A percentile compares a stretch with the other conserved stretches of the same genome.
These are phyloP conservation scores for Myiopsitta monachus DNA, from an alignment of 2,113 vertebrate species.

Conservation along the genomic window DNA sequence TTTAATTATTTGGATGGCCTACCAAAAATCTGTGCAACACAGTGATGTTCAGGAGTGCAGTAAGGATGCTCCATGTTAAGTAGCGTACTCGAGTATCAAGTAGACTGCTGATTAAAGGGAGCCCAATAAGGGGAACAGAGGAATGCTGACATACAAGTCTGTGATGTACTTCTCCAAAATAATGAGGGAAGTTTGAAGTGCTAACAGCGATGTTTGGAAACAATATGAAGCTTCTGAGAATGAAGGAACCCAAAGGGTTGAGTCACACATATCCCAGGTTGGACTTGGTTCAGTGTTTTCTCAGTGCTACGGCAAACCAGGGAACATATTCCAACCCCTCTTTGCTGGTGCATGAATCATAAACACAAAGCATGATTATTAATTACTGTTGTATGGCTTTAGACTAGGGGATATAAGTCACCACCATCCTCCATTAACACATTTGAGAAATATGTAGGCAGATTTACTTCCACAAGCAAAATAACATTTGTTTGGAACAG, in stretches of 20 bases:
- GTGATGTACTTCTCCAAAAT: background rate
- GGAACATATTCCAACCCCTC: background rate
- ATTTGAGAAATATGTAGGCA: background rate
- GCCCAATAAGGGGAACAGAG: background rate
- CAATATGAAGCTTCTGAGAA: background rate
- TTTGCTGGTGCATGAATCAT: background rate
- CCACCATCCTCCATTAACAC: background rate
- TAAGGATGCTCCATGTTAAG: background rate
- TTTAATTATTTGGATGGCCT: background rate
- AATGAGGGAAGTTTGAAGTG: background rate
- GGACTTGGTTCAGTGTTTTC: background rate
- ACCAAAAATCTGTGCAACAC: background rate
- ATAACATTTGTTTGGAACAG: conserved; percentile 33
- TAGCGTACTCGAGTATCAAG: background rate
- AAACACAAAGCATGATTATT: background rate
- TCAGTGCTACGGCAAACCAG: background rate
- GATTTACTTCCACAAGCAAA: conserved; percentile 10
- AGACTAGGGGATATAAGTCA: background rate
- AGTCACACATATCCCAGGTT: background rate
- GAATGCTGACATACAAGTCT: background rate
- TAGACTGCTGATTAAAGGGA: accelerated
- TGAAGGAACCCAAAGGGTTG: background rate
- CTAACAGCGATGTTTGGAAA: background rate
- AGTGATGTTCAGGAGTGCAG: background rate
- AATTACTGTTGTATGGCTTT: background rate